Percentiles rank a stretch among this genome's conserved stretches.
phyloP scores from a whole-genome alignment of 2,888 invertebrate species.

The Hydriomena furcata region DNA sequence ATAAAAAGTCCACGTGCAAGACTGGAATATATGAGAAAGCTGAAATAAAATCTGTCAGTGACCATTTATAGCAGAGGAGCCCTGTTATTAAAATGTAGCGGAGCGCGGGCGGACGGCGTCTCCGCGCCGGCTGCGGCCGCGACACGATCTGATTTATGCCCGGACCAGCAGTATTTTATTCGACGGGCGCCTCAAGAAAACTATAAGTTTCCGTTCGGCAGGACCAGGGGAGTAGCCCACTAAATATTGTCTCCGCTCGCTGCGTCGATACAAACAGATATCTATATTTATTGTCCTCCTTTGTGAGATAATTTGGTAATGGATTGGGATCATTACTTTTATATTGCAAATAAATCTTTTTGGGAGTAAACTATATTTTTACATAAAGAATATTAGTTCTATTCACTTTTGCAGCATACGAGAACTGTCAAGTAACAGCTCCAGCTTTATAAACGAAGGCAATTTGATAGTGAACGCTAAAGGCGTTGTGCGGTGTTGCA shows the following conservation, averaged over 20 bases:
- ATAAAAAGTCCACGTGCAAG: conserved; percentile 65
- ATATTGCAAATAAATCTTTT: conserved; percentile 46
- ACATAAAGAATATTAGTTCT: conserved; percentile 28
- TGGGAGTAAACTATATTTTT: conserved; percentile 27
- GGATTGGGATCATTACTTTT: conserved; percentile 70
- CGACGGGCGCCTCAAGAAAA: conserved; percentile 82
- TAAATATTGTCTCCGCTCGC: conserved; percentile 80
- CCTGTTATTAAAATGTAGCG: conserved; percentile 81
- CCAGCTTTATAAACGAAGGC: conserved; percentile 61
- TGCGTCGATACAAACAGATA: conserved; percentile 78
- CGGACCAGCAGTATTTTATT: conserved; percentile 81
- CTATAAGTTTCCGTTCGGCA: conserved; percentile 83
- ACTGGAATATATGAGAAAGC: conserved; percentile 64
- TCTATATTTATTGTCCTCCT: conserved; percentile 77
- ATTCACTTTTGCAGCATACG: conserved; percentile 32
- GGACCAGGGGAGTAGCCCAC: conserved; percentile 78
- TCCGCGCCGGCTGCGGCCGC: conserved; percentile 73
- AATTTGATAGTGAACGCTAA: conserved; percentile 58
- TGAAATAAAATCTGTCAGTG: conserved; percentile 80
- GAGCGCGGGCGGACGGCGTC: conserved; percentile 55
- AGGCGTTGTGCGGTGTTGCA: conserved; percentile 36
- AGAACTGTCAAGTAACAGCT: conserved; percentile 29
- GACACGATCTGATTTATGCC: conserved; percentile 79
- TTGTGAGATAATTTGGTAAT: conserved; percentile 79
- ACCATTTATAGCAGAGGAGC: conserved; percentile 72